phyloP scores from a whole-genome alignment of 1,140 invertebrate genomes.

The Bombus waltoni region DNA sequence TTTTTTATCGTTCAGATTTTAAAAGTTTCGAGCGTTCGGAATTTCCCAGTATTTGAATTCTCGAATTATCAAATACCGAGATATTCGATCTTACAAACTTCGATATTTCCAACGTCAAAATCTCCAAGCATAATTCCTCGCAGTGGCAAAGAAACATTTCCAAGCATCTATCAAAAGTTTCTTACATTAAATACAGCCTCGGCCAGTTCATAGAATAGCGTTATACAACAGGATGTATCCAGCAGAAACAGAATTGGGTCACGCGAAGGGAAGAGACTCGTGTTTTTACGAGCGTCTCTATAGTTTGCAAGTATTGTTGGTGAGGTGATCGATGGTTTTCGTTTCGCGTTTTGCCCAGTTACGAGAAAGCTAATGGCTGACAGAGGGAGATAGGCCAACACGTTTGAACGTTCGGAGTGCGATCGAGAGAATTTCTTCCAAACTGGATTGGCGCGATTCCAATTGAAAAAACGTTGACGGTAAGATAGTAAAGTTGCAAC shows the following conservation, averaged over 20 bases:
- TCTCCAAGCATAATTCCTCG: not conserved
- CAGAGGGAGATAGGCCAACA: not conserved
- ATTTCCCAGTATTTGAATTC: too few relatives aligned
- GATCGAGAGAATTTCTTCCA: conserved; percentile 17
- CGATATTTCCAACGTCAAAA: not conserved
- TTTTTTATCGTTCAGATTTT: too few relatives aligned
- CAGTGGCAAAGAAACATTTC: not conserved
- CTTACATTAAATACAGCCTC: not conserved
- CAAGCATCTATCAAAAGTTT: not conserved
- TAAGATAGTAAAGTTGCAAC: conserved; percentile 56
- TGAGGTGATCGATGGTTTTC: conserved; percentile 4
- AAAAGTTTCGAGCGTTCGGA: too few relatives aligned
- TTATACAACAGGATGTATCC: not conserved
- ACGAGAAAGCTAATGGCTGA: not conserved
- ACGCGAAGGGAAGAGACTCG: not conserved
- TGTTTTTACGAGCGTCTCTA: not conserved
- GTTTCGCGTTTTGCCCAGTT: not conserved
- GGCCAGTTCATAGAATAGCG: not conserved
- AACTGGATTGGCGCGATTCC: conserved; percentile 19
- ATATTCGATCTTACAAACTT: too few relatives aligned
- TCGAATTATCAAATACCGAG: too few relatives aligned
- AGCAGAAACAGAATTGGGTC: not conserved
- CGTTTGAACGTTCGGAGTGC: not conserved
- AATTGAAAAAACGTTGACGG: conserved; percentile 46
- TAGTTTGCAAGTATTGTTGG: not conserved